Conservation (phyloP, 2,113 vertebrate species). For the western clawed frog (Xenopus tropicalis) region DNA sequence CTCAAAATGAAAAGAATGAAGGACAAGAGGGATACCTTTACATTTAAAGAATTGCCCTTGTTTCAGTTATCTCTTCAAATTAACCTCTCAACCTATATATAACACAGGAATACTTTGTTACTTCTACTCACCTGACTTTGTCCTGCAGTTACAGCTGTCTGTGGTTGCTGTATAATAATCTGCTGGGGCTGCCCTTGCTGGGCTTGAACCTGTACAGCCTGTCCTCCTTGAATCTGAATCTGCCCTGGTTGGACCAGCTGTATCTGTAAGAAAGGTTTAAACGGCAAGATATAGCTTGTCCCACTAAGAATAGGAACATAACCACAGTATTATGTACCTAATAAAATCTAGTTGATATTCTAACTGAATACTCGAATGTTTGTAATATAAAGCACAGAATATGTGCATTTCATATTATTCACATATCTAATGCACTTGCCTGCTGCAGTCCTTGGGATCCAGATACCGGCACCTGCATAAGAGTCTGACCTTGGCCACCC, state of each 20-base stretch:
- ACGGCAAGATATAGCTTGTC: too few species aligned
- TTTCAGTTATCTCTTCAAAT: too few species aligned
- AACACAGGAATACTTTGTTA: too few species aligned
- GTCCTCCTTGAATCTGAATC: constrained; percentile 95
- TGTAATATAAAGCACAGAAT: too few species aligned
- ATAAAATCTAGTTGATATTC: constrained; percentile 16
- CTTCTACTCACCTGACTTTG: constrained; percentile 90
- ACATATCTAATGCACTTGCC: constrained; percentile 60
- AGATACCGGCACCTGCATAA: constrained; percentile 96
- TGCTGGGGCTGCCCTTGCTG: constrained; percentile 96
- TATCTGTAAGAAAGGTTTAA: constrained; percentile 64
- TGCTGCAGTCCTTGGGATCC: constrained; percentile 93
- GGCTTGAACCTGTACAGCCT: constrained; percentile 92
- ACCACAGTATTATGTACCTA: constrained; percentile 29
- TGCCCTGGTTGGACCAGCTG: constrained; percentile 94
- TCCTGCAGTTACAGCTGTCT: constrained; percentile 91
- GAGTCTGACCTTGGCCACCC: constrained; percentile 93
- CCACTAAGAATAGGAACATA: constrained; percentile 50
- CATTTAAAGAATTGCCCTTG: too few species aligned
- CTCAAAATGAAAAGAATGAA: too few species aligned
- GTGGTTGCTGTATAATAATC: constrained; percentile 99
- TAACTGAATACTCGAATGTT: too few species aligned
- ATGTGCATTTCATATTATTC: too few species aligned
- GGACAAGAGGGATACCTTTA: too few species aligned
- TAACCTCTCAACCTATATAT: too few species aligned